Percentiles rank a stretch among this genome's conserved stretches.
phyloP scores from a whole-genome alignment of 2,797 vertebrate species.

The Cephalopachus bancanus region DNA sequence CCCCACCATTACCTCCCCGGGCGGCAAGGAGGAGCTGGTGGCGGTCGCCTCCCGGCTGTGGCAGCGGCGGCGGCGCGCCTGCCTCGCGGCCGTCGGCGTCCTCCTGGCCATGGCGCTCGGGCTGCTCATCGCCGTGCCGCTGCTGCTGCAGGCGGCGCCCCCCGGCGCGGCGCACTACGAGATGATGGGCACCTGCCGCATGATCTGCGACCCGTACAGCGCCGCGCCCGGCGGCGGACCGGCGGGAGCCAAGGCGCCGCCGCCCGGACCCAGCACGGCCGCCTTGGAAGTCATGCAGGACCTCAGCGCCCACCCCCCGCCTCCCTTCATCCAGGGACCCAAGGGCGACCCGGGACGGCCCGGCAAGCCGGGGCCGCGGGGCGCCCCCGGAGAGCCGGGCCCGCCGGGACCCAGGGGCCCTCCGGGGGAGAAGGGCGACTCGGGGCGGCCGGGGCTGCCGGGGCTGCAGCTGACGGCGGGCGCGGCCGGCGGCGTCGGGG shows the following conservation, averaged over 20 bases:
- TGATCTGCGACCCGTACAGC: constrained; percentile 97
- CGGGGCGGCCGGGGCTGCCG: constrained; percentile 89
- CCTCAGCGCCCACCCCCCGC: constrained; percentile 91
- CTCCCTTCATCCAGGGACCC: constrained; percentile 93
- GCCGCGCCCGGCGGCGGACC: constrained; percentile 90
- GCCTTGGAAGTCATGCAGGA: constrained; percentile 95
- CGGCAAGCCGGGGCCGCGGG: constrained; percentile 94
- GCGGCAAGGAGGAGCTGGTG: constrained; percentile 90
- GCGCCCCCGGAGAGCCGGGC: constrained; percentile 94
- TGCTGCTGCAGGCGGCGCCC: constrained; percentile 91
- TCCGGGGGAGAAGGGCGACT: constrained; percentile 92
- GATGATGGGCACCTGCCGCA: constrained; percentile 98
- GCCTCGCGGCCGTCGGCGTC: constrained; percentile 90
- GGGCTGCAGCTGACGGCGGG: constrained; percentile 86
- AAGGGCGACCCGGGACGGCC: constrained; percentile 94
- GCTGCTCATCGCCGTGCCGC: constrained; percentile 92
- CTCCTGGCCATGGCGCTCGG: constrained; percentile 93
- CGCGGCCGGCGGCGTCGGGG: constrained; percentile 87
- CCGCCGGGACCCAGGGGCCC: constrained; percentile 95
- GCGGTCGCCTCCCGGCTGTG: constrained; percentile 91
- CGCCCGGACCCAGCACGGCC: constrained; percentile 88
- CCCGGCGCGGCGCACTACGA: constrained; percentile 93
- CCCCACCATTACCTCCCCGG: constrained; percentile 92
- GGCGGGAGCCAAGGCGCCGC: constrained; percentile 79
- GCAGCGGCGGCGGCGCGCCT: constrained; percentile 92